Base-by-base conservation (phyloP, 2,888 invertebrate species). In the Trissoscelio sp. region DNA sequence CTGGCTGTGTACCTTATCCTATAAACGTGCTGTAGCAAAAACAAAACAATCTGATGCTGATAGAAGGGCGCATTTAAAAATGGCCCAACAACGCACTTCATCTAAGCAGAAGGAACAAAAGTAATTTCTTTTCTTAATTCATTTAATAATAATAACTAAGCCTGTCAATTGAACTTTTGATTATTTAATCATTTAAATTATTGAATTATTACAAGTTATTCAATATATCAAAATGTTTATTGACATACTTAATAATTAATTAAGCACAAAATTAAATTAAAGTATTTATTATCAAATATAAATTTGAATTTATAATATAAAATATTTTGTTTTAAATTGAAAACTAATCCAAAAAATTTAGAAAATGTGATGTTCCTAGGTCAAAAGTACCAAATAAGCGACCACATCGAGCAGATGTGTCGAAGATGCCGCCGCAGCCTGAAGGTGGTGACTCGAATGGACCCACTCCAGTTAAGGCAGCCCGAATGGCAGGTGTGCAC, bases 1-100 rank as follows among this genome's bases (percentile, higher is more conserved):
- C 92, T 99, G 98, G 98, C 93, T 98, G 77, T 99, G 98, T 92
- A 98, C 98, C 12, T 94, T 97, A 86, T 97, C 98, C 0, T 97
- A 96, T 91, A 98, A 98, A 92, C 93, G 98, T 86, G 98, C 98
- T 0, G 91, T 98, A 88, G 96, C 97, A 0, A 97, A 98, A 89
- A 98, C 98, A 6, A 97, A 97, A 91, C 97, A 97, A 88, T 95
- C 95, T 22, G 94, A 95, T 88, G 93, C 94, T 0, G 95, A 95
- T 51, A 94, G 94, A 89, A 94, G 92, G 92, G 92, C 93, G 34
- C 94, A 95, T 84, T 87, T 92, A 82, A 94, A 94, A 91, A 92
- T 93, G 92, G 89, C 91, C 82, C 93, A 90, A 88, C 93, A 92
- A 90, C 92, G 91, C 78, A 93, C 88, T 82, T 92, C 90, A 39